A percentile compares a stretch with the other conserved stretches of the same genome.
Evolutionary conservation across 2,888 invertebrate genomes (phyloP).

Genomic region (Amphiduros pacificus): DNA sequence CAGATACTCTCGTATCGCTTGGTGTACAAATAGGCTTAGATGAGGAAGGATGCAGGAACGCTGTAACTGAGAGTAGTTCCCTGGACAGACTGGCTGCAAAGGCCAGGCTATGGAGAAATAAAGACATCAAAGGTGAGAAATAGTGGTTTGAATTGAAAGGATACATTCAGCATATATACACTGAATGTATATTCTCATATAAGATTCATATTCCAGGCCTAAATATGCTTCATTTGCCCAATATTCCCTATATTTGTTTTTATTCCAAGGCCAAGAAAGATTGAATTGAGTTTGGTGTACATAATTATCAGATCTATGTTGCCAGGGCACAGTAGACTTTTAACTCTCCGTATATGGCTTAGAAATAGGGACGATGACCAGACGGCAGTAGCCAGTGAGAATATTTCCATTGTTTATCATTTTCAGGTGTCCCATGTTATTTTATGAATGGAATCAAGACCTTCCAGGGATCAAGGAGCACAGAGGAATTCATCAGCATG

Average conservation of each 20-base stretch:
- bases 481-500: constrained; percentile 10
- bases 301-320: too few species aligned
- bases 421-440: constrained; percentile 8
- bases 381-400: too few species aligned
- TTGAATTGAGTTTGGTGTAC: too few species aligned
- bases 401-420: background rate
- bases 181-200: too few species aligned
- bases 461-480: background rate
- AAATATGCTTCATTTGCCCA: too few species aligned
- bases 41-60: background rate
- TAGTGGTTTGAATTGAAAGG: background rate
- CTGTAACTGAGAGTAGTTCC: background rate
- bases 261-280: too few species aligned
- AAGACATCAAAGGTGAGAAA: constrained; percentile 6
- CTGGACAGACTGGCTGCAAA: background rate
- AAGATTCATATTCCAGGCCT: too few species aligned
- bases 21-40: background rate
- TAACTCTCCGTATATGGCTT: too few species aligned
- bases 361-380: too few species aligned
- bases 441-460: constrained; percentile 13
- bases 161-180: too few species aligned
- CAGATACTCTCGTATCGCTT: constrained; percentile 32
- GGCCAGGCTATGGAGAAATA: constrained; percentile 8
- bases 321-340: too few species aligned
- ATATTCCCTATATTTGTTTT: too few species aligned